Percentiles rank a stretch among this genome's conserved stretches.
Evolutionary conservation across 2,888 invertebrate species (phyloP).

Genomic region (Caenorhabditis angaria): DNA sequence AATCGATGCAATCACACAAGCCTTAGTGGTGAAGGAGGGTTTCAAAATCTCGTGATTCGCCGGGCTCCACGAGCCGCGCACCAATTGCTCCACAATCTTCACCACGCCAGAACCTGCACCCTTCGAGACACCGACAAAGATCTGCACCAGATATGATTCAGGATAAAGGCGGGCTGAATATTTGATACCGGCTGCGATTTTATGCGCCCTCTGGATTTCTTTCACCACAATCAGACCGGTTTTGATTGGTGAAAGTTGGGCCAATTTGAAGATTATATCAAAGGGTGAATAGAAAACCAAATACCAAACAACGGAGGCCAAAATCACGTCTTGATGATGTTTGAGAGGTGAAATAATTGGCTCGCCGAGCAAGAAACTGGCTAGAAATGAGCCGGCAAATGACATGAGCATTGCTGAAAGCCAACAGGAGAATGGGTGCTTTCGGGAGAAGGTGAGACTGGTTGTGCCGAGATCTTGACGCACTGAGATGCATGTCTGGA

Average conservation of each 20-base stretch:
- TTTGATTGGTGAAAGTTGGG: slow-evolving; percentile 72
- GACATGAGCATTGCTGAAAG: slow-evolving; percentile 96
- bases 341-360: slow-evolving; percentile 94
- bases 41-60: slow-evolving; percentile 97
- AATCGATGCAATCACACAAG: slow-evolving; percentile 84
- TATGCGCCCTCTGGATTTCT: slow-evolving; percentile 67
- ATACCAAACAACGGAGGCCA: slow-evolving; percentile 78
- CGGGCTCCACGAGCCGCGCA: slow-evolving; percentile 97
- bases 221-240: slow-evolving; percentile 59
- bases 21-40: slow-evolving; percentile 88
- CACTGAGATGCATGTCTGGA: slow-evolving; percentile 64
- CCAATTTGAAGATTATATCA: slow-evolving; percentile 93
- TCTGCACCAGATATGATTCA: slow-evolving; percentile 92
- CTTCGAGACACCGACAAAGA: slow-evolving; percentile 86
- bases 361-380: slow-evolving; percentile 92
- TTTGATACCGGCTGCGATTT: slow-evolving; percentile 88
- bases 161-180: slow-evolving; percentile 96
- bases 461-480: slow-evolving; percentile 77
- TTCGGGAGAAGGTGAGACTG: slow-evolving; percentile 89
- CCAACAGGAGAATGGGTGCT: slow-evolving; percentile 97
- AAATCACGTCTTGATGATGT: slow-evolving; percentile 85
- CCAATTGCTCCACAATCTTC: slow-evolving; percentile 89
- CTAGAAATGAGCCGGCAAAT: slow-evolving; percentile 91
- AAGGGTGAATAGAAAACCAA: slow-evolving; percentile 96
- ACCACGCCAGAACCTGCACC: slow-evolving; percentile 96